Conservation (phyloP, 2,113 vertebrate species). For the Microtus oregoni region DNA sequence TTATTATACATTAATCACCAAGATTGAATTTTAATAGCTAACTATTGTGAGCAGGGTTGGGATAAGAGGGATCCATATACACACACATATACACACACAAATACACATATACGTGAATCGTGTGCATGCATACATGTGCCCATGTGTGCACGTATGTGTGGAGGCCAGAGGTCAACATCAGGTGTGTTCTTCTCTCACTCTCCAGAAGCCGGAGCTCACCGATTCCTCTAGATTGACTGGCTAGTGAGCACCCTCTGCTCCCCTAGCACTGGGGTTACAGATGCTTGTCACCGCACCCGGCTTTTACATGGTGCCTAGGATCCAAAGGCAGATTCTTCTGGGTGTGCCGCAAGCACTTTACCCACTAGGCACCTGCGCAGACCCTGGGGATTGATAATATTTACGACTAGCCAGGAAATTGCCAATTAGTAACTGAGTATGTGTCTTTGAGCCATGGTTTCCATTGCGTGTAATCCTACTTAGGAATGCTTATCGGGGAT, state of each 20-base stretch:
- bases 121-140: neutral
- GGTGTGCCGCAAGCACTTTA: neutral
- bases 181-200: neutral
- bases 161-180: neutral
- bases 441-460: neutral
- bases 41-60: neutral
- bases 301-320: neutral
- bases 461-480: neutral
- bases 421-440: neutral
- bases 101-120: neutral
- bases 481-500: neutral
- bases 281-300: neutral
- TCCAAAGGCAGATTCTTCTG: neutral
- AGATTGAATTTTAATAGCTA: slow-evolving; percentile 23
- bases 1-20: neutral
- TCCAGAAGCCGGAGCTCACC: neutral
- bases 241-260: neutral
- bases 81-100: neutral
- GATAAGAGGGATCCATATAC: neutral
- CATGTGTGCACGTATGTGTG: neutral
- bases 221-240: neutral
- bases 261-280: too few relatives aligned
- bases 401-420: neutral
- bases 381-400: neutral
- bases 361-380: too few relatives aligned